phyloP scores from a whole-genome alignment of 2,797 vertebrate species.

The Psittacula derbiana region DNA sequence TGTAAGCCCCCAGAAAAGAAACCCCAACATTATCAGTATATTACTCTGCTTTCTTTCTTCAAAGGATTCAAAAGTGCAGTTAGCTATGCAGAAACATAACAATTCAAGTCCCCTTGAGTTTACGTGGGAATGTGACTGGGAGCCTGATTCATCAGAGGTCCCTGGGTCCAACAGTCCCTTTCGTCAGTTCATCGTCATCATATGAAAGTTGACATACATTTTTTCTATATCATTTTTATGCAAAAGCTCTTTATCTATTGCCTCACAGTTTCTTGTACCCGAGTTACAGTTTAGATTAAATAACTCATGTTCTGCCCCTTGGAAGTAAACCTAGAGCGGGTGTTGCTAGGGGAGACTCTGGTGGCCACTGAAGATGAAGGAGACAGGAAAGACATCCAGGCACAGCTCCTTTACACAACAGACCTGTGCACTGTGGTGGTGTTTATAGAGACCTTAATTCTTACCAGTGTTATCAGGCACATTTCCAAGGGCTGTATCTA shows the following conservation, averaged over 20 bases:
- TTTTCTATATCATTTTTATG: not conserved
- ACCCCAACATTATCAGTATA: not conserved
- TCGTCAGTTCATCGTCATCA: rapidly evolving
- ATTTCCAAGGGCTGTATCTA: not conserved
- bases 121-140: not conserved
- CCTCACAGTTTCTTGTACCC: not conserved
- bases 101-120: not conserved
- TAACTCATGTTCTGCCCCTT: not conserved
- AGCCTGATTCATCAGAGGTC: not conserved
- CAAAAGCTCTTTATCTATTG: not conserved
- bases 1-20: not conserved
- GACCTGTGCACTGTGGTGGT: not conserved
- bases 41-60: not conserved
- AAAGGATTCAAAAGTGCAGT: not conserved
- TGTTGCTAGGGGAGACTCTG: not conserved
- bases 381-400: not conserved
- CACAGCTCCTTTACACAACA: not conserved
- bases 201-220: not conserved
- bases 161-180: not conserved
- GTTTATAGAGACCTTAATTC: not conserved
- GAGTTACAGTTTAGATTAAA: not conserved
- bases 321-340: not conserved
- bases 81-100: not conserved
- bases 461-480: not conserved
- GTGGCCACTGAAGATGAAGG: not conserved